Percentiles rank a stretch among this genome's conserved stretches.
Conservation (phyloP, 2,888 invertebrate genomes). For the Drosophila melanosoma region DNA sequence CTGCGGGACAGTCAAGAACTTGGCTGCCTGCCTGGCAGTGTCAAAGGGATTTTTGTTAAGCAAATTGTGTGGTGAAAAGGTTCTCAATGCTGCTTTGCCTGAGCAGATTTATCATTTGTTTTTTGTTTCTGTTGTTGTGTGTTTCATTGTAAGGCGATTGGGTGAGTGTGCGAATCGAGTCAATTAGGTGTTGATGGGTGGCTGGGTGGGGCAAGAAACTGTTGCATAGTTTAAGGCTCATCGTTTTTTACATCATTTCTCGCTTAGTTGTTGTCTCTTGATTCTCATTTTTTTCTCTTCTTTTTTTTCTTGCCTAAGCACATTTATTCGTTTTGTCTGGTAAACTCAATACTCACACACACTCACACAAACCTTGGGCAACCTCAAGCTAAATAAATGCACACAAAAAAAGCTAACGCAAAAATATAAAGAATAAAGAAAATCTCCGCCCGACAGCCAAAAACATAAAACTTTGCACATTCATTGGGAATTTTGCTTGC, state of each 20-base stretch:
- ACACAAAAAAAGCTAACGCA: conserved; percentile 29
- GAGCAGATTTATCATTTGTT: conserved; percentile 54
- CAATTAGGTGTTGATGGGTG: conserved; percentile 42
- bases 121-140: background rate
- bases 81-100: conserved; percentile 35
- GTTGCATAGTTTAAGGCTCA: conserved; percentile 72
- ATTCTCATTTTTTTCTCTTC: background rate
- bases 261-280: conserved; percentile 37
- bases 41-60: conserved; percentile 80
- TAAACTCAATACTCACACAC: conserved; percentile 29
- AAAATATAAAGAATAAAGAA: conserved; percentile 41
- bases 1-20: conserved; percentile 13
- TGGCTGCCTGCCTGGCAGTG: conserved; percentile 34
- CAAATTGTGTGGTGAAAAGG: conserved; percentile 71
- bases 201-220: conserved; percentile 33
- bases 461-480: conserved; percentile 80
- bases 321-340: conserved; percentile 77
- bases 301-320: conserved; percentile 74
- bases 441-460: conserved; percentile 76
- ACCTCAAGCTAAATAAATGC: conserved; percentile 51
- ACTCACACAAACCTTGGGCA: conserved; percentile 6
- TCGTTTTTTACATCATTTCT: conserved; percentile 45
- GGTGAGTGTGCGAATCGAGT: conserved; percentile 12
- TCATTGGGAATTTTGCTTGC: conserved; percentile 63
- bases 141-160: conserved; percentile 53